Percentiles rank a stretch among this genome's conserved stretches.
These are phyloP conservation scores for Crocodylus rhombifer DNA, from an alignment of 2,797 vertebrate species.

Conservation along the genomic window DNA sequence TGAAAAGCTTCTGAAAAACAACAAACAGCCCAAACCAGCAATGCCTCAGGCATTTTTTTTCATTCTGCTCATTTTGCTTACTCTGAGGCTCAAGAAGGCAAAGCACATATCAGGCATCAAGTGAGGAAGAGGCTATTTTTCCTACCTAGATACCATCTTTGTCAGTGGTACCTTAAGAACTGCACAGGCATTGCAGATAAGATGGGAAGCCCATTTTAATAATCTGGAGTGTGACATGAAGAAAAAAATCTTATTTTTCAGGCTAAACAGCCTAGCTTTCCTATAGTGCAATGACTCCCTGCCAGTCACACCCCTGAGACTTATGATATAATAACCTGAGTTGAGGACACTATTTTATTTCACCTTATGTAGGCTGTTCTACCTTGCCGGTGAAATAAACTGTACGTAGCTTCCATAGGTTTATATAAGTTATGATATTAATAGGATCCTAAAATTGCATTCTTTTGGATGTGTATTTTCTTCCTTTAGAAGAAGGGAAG, in stretches of 20 bases:
- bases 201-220: background rate
- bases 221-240: rapidly evolving
- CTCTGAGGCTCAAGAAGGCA: background rate
- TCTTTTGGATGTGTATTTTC: background rate
- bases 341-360: background rate
- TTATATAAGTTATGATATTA: background rate
- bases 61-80: rapidly evolving
- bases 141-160: background rate
- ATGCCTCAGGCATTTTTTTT: background rate
- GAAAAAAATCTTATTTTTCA: background rate
- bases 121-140: background rate
- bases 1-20: background rate
- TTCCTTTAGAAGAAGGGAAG: constrained; percentile 2
- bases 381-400: background rate
- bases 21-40: background rate
- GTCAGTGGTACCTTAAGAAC: background rate
- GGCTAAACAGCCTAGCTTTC: rapidly evolving
- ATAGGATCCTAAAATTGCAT: background rate
- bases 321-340: background rate
- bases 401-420: background rate
- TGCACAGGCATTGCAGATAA: background rate
- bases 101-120: background rate
- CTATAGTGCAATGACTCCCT: background rate
- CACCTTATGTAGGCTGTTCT: background rate
- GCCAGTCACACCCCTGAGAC: background rate